phyloP scores from a whole-genome alignment of 2,888 invertebrate species.

The Lissonota sp. region DNA sequence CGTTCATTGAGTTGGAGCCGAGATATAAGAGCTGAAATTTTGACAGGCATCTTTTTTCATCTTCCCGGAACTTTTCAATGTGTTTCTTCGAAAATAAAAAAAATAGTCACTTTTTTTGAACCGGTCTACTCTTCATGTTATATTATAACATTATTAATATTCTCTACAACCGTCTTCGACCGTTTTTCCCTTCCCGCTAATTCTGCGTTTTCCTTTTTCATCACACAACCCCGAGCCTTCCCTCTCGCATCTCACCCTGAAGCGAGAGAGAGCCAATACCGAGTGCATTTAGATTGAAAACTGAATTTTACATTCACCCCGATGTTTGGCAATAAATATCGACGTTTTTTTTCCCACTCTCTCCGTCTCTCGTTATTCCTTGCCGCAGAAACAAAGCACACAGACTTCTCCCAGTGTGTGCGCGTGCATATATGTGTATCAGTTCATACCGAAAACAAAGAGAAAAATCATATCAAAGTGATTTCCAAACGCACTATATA shows the following conservation, averaged over 20 bases:
- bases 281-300: conserved; percentile 80
- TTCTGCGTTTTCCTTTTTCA: conserved; percentile 39
- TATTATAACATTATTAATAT: conserved; percentile 15
- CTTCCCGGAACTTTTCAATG: no score
- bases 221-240: conserved; percentile 25
- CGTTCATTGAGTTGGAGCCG: no score
- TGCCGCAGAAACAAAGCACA: conserved; percentile 29
- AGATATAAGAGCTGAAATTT: no score
- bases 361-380: conserved; percentile 54
- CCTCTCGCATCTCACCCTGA: conserved; percentile 40
- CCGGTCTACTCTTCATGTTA: no score
- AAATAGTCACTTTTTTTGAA: no score
- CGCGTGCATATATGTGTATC: no score
- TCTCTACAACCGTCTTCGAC: conserved; percentile 33
- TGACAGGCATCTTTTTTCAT: no score
- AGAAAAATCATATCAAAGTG: no score
- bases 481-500: no score
- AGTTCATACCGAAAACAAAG: no score
- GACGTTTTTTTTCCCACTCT: conserved; percentile 65
- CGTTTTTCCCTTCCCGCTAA: conserved; percentile 28
- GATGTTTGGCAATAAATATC: conserved; percentile 79
- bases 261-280: conserved; percentile 64
- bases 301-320: conserved; percentile 79
- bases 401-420: no score
- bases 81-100: no score